Percentiles rank a stretch among this genome's conserved stretches.
Evolutionary conservation across 2,797 vertebrate genomes (phyloP).

Genomic region (Choloepus didactylus): DNA sequence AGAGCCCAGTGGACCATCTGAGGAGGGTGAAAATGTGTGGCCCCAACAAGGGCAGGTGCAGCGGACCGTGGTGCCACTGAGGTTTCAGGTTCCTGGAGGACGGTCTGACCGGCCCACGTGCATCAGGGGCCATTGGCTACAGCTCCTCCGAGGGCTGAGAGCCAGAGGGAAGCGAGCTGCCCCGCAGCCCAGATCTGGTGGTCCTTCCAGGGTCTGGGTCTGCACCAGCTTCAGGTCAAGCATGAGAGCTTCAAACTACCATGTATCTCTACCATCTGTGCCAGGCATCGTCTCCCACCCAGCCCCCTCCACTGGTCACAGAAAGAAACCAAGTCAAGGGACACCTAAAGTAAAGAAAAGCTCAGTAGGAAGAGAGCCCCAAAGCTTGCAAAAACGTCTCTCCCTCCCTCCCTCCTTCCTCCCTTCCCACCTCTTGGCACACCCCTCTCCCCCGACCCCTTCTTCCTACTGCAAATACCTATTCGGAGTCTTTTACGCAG

Average conservation of each 20-base stretch:
- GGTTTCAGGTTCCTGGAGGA: background rate
- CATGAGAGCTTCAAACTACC: background rate
- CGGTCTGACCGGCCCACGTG: background rate
- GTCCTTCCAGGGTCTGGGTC: background rate
- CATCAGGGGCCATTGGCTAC: background rate
- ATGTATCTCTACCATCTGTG: background rate
- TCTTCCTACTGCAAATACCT: background rate
- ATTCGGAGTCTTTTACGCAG: background rate
- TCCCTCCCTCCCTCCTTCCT: background rate
- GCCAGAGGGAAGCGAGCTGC: background rate
- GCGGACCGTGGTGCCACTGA: background rate
- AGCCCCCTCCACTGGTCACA: background rate
- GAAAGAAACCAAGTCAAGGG: background rate
- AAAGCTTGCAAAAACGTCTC: background rate
- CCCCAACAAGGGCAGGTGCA: background rate
- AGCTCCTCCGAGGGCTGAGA: background rate
- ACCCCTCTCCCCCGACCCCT: background rate
- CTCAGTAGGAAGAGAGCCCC: background rate
- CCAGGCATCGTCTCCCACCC: background rate
- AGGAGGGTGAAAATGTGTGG: too few relatives aligned
- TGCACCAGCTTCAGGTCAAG: background rate
- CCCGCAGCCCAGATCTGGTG: background rate
- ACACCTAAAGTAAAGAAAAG: background rate
- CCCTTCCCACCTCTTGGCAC: background rate
- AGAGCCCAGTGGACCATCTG: background rate